Conservation (phyloP, 2,797 vertebrate genomes). For the Yasuhikotakia modesta region DNA sequence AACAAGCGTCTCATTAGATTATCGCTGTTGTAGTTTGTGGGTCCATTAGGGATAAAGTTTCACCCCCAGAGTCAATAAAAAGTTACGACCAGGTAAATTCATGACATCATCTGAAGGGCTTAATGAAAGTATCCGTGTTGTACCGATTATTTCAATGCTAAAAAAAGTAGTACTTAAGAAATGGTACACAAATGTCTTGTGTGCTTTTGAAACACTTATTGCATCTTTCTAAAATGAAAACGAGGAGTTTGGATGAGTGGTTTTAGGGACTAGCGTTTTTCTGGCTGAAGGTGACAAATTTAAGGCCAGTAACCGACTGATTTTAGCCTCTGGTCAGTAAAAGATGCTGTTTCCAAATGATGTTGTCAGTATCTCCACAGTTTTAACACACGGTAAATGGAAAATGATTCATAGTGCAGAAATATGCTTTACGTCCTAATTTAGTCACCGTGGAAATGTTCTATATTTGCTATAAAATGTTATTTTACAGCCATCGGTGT, state of each 20-base stretch:
- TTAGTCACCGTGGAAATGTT: neutral
- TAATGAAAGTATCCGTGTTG: slow-evolving; percentile 35
- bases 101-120: slow-evolving; percentile 30
- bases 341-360: neutral
- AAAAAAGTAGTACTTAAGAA: neutral
- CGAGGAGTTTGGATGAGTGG: slow-evolving; percentile 7
- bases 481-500: neutral
- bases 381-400: neutral
- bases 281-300: slow-evolving; percentile 65
- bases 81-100: slow-evolving; percentile 26
- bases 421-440: slow-evolving; percentile 9
- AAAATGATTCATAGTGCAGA: slow-evolving; percentile 21
- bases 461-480: neutral
- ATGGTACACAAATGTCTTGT: too few species aligned
- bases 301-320: slow-evolving; percentile 66
- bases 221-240: slow-evolving; percentile 10
- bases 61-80: slow-evolving; percentile 29
- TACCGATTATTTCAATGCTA: neutral
- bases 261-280: slow-evolving; percentile 62
- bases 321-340: slow-evolving; percentile 13
- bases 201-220: too few species aligned
- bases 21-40: slow-evolving; percentile 53
- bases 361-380: neutral
- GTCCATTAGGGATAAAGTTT: slow-evolving; percentile 62
- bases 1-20: slow-evolving; percentile 33